Evolutionary conservation across 2,797 vertebrate genomes (phyloP).

Genomic region (Diplodus sargus): DNA sequence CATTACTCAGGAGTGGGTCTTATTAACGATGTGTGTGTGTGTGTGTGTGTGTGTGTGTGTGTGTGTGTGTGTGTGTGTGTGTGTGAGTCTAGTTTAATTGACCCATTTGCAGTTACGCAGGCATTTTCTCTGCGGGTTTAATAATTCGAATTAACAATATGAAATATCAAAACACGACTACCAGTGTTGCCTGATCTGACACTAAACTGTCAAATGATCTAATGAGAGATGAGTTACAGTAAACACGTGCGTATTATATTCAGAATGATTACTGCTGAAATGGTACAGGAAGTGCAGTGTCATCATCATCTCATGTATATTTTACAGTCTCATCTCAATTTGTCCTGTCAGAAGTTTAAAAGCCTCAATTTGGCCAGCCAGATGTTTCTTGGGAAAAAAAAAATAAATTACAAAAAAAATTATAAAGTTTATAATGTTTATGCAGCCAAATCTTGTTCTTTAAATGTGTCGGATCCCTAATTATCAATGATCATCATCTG

Average conservation of each 20-base stretch:
- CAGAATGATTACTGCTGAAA: background rate
- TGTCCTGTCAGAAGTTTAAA: too few relatives aligned
- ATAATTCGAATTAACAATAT: conserved; percentile 17
- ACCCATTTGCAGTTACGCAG: conserved; percentile 12
- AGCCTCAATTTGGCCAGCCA: too few relatives aligned
- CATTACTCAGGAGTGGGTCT: conserved; percentile 8
- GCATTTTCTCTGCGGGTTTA: conserved; percentile 29
- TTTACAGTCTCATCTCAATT: background rate
- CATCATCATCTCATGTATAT: background rate
- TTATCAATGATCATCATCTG: too few relatives aligned
- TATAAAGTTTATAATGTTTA: too few relatives aligned
- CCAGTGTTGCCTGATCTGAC: background rate
- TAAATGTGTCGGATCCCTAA: too few relatives aligned
- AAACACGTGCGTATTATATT: background rate
- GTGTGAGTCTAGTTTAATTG: conserved; percentile 13
- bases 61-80: background rate
- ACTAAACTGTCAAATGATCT: conserved; percentile 9
- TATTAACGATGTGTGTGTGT: background rate
- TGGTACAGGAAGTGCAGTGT: background rate
- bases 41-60: background rate
- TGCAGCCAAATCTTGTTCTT: too few relatives aligned
- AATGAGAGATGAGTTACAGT: background rate
- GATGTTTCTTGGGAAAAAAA: too few relatives aligned
- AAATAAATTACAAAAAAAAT: too few relatives aligned
- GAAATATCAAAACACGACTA: background rate